Evolutionary conservation across 2,888 invertebrate genomes (phyloP).

Genomic region (Petrolisthes cinctipes): DNA sequence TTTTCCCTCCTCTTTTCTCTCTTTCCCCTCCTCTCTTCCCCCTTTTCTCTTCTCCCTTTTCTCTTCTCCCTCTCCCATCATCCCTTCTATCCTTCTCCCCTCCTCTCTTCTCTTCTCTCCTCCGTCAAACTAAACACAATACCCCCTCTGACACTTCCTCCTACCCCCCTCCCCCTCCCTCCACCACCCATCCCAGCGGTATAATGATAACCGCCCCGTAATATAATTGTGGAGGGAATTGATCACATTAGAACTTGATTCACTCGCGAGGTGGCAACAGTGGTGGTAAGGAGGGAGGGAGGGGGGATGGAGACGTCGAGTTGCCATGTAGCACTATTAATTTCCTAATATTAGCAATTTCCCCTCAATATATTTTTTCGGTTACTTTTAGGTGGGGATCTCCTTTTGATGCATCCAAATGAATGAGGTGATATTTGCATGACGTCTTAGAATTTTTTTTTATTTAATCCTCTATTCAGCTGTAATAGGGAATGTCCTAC

Average conservation of each 20-base stretch:
- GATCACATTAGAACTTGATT: constrained; percentile 51
- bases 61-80: not conserved
- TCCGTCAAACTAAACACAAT: not conserved
- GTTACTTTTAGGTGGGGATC: too few relatives aligned
- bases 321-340: not conserved
- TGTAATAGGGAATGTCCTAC: too few relatives aligned
- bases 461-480: too few relatives aligned
- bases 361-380: too few relatives aligned
- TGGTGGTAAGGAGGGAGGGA: not conserved
- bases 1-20: not conserved
- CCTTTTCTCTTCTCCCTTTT: not conserved
- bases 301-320: constrained; percentile 21
- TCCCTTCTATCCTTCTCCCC: not conserved
- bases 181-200: constrained; percentile 1
- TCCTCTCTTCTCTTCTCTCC: not conserved
- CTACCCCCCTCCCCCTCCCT: not conserved
- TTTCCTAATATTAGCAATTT: too few relatives aligned
- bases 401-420: too few relatives aligned
- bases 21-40: not conserved
- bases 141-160: not conserved
- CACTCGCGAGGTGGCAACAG: constrained; percentile 36
- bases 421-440: too few relatives aligned
- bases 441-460: too few relatives aligned
- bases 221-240: constrained; percentile 56
- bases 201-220: constrained; percentile 48